A percentile compares a stretch with the other conserved stretches of the same genome.
Evolutionary conservation across 1,140 invertebrate species (phyloP).

Genomic region (Asbolus verrucosus): DNA sequence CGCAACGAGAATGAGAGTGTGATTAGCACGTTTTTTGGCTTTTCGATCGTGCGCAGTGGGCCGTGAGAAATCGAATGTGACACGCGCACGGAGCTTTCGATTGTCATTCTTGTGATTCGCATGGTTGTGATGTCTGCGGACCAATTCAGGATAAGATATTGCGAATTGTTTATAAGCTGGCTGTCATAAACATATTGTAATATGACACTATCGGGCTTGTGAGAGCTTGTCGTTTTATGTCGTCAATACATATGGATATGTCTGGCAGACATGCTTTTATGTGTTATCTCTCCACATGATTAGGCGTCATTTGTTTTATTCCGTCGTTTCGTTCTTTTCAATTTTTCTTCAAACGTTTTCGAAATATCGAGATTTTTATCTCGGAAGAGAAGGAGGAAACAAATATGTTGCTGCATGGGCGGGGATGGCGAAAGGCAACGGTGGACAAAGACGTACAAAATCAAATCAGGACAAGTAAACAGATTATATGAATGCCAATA

Average conservation of each 20-base stretch:
- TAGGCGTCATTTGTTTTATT: not conserved
- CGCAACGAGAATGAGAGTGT: constrained; percentile 12
- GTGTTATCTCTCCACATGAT: constrained; percentile 1
- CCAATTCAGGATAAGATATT: constrained; percentile 20
- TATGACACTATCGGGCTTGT: constrained; percentile 21
- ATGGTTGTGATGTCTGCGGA: not conserved
- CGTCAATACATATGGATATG: constrained; percentile 28
- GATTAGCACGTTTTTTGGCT: not conserved
- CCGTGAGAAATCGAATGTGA: not conserved
- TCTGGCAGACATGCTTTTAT: constrained; percentile 13
- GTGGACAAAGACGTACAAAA: not conserved
- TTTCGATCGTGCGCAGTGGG: not conserved
- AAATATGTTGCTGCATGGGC: not conserved
- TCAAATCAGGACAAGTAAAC: too few relatives aligned
- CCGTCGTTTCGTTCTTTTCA: too few relatives aligned
- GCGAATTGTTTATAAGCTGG: constrained; percentile 7
- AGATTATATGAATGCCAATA: too few relatives aligned
- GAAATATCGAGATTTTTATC: too few relatives aligned
- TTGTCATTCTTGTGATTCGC: not conserved
- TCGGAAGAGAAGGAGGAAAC: too few relatives aligned
- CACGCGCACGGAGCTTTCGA: not conserved
- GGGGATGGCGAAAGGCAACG: not conserved
- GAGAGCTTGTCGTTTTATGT: constrained; percentile 16
- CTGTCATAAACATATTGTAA: constrained; percentile 7
- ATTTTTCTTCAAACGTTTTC: too few relatives aligned